Evolutionary conservation across 1,140 invertebrate genomes (phyloP).

Genomic region (Notospermus geniculatus): DNA sequence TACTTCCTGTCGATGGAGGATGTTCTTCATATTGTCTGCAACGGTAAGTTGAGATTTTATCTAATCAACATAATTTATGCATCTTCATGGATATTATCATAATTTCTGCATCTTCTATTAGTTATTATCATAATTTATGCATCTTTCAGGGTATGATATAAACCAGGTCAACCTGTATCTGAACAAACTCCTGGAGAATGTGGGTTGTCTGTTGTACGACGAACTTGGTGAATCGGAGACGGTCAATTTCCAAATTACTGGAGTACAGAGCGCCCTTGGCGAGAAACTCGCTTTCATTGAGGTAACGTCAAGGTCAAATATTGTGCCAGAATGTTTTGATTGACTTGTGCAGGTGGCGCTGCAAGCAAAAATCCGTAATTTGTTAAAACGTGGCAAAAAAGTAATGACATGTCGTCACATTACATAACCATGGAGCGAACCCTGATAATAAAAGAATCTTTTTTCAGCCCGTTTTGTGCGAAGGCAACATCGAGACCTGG

Average conservation of each 20-base stretch:
- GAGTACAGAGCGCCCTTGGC: slow-evolving; percentile 41
- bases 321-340: no score
- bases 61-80: neutral
- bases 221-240: slow-evolving; percentile 42
- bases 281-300: slow-evolving; percentile 45
- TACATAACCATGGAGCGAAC: no score
- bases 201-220: slow-evolving; percentile 46
- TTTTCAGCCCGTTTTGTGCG: slow-evolving; percentile 43
- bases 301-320: slow-evolving; percentile 23
- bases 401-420: no score
- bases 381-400: no score
- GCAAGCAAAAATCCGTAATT: no score
- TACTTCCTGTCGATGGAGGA: slow-evolving; percentile 55
- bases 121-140: no score
- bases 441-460: neutral
- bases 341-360: no score
- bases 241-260: slow-evolving; percentile 43
- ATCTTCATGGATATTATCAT: slow-evolving; percentile 46
- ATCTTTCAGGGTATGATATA: slow-evolving; percentile 46
- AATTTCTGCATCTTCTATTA: no score
- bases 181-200: slow-evolving; percentile 52
- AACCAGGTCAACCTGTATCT: slow-evolving; percentile 52
- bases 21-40: slow-evolving; percentile 52
- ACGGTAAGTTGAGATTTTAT: slow-evolving; percentile 35
- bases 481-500: slow-evolving; percentile 51